phyloP scores from a whole-genome alignment of 1,140 invertebrate genomes.

The Cataglyphis hispanica region DNA sequence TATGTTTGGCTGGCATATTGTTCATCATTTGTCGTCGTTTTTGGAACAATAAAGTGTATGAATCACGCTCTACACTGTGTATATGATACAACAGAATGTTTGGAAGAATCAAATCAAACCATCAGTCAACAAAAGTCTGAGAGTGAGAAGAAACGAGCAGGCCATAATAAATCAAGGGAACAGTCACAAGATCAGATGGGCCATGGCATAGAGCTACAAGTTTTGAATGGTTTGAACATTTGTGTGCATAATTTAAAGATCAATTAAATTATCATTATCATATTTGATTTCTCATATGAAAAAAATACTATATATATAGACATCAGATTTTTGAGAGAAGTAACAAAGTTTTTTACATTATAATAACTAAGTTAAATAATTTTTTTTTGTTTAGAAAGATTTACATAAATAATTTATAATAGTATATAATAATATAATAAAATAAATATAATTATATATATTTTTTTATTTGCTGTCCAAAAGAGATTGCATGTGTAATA shows the following conservation, averaged over 20 bases:
- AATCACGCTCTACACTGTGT: constrained; percentile 97
- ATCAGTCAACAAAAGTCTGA: constrained; percentile 83
- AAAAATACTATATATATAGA: not conserved
- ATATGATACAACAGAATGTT: constrained; percentile 97
- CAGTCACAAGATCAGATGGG: constrained; percentile 82
- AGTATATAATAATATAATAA: too few relatives aligned
- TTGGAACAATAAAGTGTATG: constrained; percentile 94
- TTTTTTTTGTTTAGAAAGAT: not conserved
- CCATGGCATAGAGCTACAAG: constrained; percentile 93
- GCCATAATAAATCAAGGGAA: constrained; percentile 81
- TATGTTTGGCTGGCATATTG: constrained; percentile 96
- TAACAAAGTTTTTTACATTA: not conserved
- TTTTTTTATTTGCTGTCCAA: not conserved
- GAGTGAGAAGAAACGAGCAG: constrained; percentile 82
- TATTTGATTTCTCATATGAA: not conserved
- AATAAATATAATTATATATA: not conserved
- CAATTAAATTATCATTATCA: not conserved
- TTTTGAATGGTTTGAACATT: constrained; percentile 88
- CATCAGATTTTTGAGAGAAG: not conserved
- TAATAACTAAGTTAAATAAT: not conserved
- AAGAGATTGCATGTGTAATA: not conserved
- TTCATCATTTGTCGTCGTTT: constrained; percentile 92
- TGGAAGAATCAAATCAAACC: constrained; percentile 88
- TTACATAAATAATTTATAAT: not conserved
- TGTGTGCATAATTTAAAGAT: not conserved